Percentiles rank a stretch among this genome's conserved stretches.
These are phyloP conservation scores for Galeruca laticollis DNA, from an alignment of 2,888 invertebrate species.

Conservation along the genomic window DNA sequence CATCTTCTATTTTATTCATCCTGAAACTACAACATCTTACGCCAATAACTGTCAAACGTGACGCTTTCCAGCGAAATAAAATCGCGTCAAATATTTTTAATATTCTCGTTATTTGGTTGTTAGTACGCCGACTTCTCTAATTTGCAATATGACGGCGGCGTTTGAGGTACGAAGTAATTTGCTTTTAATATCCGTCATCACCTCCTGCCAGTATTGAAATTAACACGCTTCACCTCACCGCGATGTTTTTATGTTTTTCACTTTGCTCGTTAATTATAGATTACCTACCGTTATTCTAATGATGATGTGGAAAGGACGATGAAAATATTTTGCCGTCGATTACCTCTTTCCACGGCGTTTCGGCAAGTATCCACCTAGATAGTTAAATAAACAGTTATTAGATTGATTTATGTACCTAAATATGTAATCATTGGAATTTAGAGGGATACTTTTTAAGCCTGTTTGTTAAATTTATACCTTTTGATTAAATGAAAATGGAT, in stretches of 20 bases:
- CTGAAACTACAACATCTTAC: background rate
- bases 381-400: background rate
- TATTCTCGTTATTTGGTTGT: background rate
- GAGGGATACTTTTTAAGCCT: too few species aligned
- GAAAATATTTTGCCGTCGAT: slow-evolving; percentile 28
- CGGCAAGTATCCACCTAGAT: background rate
- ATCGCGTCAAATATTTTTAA: background rate
- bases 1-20: too few species aligned
- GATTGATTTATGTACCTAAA: background rate
- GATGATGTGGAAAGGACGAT: slow-evolving; percentile 27
- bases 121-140: slow-evolving; percentile 12
- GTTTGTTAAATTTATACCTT: too few species aligned
- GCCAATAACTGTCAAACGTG: background rate
- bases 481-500: too few species aligned
- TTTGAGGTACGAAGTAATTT: slow-evolving; percentile 53
- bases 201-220: slow-evolving; percentile 50
- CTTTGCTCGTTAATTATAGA: slow-evolving; percentile 49
- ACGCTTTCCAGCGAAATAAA: background rate
- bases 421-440: background rate
- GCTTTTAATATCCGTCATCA: slow-evolving; percentile 59
- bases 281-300: slow-evolving; percentile 45
- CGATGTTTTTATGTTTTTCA: slow-evolving; percentile 51
- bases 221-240: slow-evolving; percentile 49
- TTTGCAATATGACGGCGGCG: slow-evolving; percentile 51
- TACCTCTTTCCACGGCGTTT: slow-evolving; percentile 23